Conservation (phyloP, 2,113 vertebrate species). For the Dascyllus trimaculatus region DNA sequence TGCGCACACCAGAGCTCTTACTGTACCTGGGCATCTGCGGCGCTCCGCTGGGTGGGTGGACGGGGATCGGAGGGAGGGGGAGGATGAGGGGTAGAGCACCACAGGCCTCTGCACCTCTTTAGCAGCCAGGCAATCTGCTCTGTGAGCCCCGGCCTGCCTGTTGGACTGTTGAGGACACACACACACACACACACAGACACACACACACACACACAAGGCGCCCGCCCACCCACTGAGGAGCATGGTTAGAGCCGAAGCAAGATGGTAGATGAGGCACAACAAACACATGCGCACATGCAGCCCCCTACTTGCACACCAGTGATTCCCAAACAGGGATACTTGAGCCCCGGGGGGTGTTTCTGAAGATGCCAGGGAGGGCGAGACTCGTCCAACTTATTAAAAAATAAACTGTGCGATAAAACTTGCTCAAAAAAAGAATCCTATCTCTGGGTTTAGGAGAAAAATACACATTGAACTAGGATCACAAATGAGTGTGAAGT, state of each 20-base stretch:
- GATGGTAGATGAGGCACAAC: slow-evolving; percentile 67
- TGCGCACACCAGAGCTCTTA: slow-evolving; percentile 65
- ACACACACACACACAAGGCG: slow-evolving; percentile 15
- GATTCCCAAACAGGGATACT: slow-evolving; percentile 9
- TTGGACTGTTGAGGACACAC: slow-evolving; percentile 47
- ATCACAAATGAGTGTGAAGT: neutral
- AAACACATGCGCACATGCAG: slow-evolving; percentile 52
- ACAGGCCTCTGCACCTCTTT: slow-evolving; percentile 79
- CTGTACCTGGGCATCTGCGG: slow-evolving; percentile 83
- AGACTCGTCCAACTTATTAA: neutral
- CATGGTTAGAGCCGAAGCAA: slow-evolving; percentile 59
- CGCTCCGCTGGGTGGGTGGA: slow-evolving; percentile 45
- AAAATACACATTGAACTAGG: neutral
- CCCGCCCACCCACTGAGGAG: slow-evolving; percentile 42
- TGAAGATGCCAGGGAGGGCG: neutral
- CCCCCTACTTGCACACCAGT: slow-evolving; percentile 8
- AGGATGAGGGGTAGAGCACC: slow-evolving; percentile 52
- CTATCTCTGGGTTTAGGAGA: neutral
- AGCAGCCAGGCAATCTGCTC: slow-evolving; percentile 84
- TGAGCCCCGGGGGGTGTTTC: neutral
- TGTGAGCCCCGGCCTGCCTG: slow-evolving; percentile 53
- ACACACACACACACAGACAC: neutral
- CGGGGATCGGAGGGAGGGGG: slow-evolving; percentile 7
- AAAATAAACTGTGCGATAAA: neutral
- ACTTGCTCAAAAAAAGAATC: too few relatives aligned